A percentile compares a stretch with the other conserved stretches of the same genome.
Conservation (phyloP, 2,113 vertebrate species). For the Strigops habroptila region DNA sequence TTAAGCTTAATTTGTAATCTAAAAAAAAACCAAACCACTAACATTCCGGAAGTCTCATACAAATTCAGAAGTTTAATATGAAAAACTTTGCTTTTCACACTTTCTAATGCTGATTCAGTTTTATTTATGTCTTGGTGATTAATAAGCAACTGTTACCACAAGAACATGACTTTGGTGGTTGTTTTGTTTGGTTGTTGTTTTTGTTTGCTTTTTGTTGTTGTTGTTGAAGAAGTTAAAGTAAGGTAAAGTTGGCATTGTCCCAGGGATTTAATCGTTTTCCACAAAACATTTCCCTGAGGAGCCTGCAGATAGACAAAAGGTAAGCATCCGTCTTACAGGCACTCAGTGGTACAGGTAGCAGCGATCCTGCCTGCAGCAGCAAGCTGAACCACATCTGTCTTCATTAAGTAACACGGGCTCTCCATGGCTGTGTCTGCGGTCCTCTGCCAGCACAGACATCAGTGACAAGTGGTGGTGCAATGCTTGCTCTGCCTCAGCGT, state of each 20-base stretch:
- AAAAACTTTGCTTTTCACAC: not conserved
- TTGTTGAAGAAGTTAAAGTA: not conserved
- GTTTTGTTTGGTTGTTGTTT: not conserved
- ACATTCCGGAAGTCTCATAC: not conserved
- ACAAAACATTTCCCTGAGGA: not conserved
- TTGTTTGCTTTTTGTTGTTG: not conserved
- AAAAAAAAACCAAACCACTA: too few relatives aligned
- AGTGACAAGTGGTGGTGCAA: not conserved
- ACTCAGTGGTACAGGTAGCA: not conserved
- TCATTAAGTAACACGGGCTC: fast-evolving
- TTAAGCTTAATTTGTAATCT: not conserved
- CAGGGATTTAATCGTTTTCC: not conserved
- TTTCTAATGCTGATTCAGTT: not conserved
- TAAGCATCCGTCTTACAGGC: not conserved
- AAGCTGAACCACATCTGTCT: not conserved
- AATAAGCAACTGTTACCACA: not conserved
- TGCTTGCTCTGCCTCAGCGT: fast-evolving
- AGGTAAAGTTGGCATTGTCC: not conserved
- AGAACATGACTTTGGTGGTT: not conserved
- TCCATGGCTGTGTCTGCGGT: not conserved
- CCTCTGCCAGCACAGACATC: fast-evolving
- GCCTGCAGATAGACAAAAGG: not conserved
- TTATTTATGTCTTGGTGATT: not conserved
- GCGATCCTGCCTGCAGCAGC: not conserved
- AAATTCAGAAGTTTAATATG: not conserved